These are phyloP conservation scores for Charaxes varanes DNA, from an alignment of 1,140 invertebrate genomes.

Conservation along the genomic window DNA sequence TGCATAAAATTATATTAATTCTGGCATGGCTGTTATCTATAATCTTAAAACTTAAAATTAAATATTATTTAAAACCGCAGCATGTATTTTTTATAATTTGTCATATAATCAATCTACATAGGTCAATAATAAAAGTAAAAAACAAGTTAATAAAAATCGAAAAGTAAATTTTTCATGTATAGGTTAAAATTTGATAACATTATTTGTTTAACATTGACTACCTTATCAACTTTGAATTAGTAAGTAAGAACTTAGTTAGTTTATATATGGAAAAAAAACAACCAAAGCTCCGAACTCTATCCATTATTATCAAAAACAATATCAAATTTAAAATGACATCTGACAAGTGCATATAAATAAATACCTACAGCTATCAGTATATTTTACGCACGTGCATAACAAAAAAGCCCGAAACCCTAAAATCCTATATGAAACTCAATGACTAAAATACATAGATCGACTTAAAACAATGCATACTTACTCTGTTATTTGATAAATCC, in stretches of 20 bases:
- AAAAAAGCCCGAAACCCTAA: conserved; percentile 37
- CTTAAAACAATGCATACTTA: conserved; percentile 42
- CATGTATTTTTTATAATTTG: too few relatives aligned
- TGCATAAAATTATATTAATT: too few relatives aligned
- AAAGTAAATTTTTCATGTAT: too few relatives aligned
- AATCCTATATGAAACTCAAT: conserved; percentile 43
- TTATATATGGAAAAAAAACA: background rate
- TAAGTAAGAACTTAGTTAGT: background rate
- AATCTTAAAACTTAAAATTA: too few relatives aligned
- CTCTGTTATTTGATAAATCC: conserved; percentile 67
- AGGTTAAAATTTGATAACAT: too few relatives aligned
- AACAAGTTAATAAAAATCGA: too few relatives aligned
- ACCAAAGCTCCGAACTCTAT: background rate
- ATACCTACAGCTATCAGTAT: conserved; percentile 31
- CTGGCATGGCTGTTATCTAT: too few relatives aligned
- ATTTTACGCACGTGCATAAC: conserved; percentile 35
- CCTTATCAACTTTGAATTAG: too few relatives aligned
- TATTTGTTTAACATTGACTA: too few relatives aligned
- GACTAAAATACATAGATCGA: conserved; percentile 22
- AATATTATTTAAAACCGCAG: too few relatives aligned
- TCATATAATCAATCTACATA: too few relatives aligned
- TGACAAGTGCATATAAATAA: conserved; percentile 53
- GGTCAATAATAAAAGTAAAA: too few relatives aligned
- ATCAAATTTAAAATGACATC: conserved; percentile 42
- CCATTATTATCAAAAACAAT: conserved; percentile 6